Evolutionary conservation across 1,140 invertebrate genomes (phyloP), one percentile per base, ranked within the genome.

Genomic region (Tetragnatha versicolor): DNA sequence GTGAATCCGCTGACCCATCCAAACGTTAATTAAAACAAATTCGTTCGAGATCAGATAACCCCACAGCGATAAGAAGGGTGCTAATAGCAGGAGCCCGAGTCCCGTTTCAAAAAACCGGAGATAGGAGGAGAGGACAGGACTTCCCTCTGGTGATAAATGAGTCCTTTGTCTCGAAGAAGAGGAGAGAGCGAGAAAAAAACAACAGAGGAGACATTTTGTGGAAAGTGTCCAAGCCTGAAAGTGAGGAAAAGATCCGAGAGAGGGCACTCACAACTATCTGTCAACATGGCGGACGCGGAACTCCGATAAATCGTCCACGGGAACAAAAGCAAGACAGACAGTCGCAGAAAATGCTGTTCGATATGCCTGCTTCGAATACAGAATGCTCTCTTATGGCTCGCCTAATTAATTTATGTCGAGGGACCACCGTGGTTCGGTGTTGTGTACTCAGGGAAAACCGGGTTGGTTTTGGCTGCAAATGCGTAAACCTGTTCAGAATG

Each of bases 171-270:
- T 31, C 17, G 37, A 7, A n/a, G 25, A n/a, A 2, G 58, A 61
- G 14, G 25, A 29, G n/a, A 17, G 25, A 31, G 58, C 29, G 33
- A 61, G 33, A 37, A 31, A 55, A 55, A 55, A 42, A 20, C 35
- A 35, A 72, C 22, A 61, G 58, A 37, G 31, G 29, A 25, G 53
- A 61, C 63, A 60, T 68, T 68, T 65, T 35, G 65, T 70, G 78
- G 78, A 61, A 80, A 76, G 72, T 66, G 61, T 63, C 60, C 79
- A 55, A 80, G 63, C 61, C 69, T 27, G 39, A 61, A 80, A 76
- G 70, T 76, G 79, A 80, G 69, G 63, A 76, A 80, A 61, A 63
- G 22, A 25, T 17, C 39, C 73, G 33, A 17, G 20, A 76, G 73
- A 61, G 58, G 73, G 73, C 60, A 61, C 73, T 76, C 60, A 60